Evolutionary conservation across 2,113 vertebrate species (phyloP).

Genomic region (Myrmecophaga tridactyla): DNA sequence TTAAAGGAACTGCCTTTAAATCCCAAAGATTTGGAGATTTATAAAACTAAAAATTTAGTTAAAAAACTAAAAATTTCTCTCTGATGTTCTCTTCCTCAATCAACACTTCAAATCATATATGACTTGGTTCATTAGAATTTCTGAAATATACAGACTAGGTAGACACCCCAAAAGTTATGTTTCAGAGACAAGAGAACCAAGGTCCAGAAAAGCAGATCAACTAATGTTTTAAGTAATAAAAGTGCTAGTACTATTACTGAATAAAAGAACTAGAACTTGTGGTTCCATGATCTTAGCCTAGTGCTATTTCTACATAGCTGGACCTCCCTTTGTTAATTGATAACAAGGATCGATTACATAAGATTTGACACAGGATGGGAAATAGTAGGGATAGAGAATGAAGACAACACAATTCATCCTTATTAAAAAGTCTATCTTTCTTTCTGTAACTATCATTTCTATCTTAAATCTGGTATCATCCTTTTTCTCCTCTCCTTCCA

Average conservation of each 20-base stretch:
- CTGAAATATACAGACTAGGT: background rate
- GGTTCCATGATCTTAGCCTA: background rate
- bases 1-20: too few relatives aligned
- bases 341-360: background rate
- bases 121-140: background rate
- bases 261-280: accelerated
- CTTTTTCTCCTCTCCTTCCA: background rate
- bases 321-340: background rate
- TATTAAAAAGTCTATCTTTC: accelerated
- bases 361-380: background rate
- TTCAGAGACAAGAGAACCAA: background rate
- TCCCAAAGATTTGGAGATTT: too few relatives aligned
- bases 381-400: background rate
- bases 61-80: background rate
- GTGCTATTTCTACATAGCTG: background rate
- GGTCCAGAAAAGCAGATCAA: background rate
- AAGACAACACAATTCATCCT: background rate
- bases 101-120: background rate
- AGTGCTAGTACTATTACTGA: too few relatives aligned
- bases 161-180: background rate
- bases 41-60: too few relatives aligned
- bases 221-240: background rate
- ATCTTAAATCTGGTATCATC: background rate
- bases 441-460: background rate
- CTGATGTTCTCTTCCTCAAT: background rate